Evolutionary conservation across 2,113 vertebrate genomes (phyloP).

Genomic region (Leptocoma aspasia): DNA sequence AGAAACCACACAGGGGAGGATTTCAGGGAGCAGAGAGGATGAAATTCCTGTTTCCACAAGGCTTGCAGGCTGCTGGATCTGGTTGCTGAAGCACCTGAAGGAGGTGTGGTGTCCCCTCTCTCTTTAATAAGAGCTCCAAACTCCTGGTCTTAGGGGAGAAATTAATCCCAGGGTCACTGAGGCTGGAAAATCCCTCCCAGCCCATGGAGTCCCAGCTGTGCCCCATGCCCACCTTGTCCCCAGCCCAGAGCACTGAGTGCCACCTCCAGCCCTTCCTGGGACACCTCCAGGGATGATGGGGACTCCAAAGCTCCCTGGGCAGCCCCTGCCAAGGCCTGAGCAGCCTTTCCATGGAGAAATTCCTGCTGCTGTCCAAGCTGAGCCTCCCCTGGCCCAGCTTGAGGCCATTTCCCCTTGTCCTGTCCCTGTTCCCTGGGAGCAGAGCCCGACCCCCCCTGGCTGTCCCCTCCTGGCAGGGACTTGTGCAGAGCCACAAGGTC

Average conservation of each 20-base stretch:
- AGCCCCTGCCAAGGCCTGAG: not conserved
- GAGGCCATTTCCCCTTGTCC: not conserved
- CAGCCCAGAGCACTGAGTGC: not conserved
- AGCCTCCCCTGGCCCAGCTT: not conserved
- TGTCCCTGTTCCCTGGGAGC: not conserved
- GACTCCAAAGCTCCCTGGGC: not conserved
- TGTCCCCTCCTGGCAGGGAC: not conserved
- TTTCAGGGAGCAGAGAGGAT: not conserved
- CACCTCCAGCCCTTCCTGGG: not conserved
- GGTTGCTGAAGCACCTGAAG: not conserved
- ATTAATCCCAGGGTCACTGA: not conserved
- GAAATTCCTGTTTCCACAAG: not conserved
- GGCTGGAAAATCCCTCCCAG: not conserved
- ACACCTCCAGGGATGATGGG: not conserved
- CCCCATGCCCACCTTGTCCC: not conserved
- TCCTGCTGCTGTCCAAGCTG: not conserved
- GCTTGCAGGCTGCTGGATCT: not conserved
- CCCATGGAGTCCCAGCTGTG: not conserved
- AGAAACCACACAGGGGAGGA: accelerated
- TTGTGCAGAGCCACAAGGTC: not conserved
- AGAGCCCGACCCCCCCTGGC: not conserved
- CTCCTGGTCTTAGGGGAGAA: not conserved
- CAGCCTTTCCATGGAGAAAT: not conserved
- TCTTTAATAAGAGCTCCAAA: not conserved
- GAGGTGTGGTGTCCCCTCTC: not conserved